Conservation (phyloP, 2,113 vertebrate species). For the Vulpes lagopus region DNA sequence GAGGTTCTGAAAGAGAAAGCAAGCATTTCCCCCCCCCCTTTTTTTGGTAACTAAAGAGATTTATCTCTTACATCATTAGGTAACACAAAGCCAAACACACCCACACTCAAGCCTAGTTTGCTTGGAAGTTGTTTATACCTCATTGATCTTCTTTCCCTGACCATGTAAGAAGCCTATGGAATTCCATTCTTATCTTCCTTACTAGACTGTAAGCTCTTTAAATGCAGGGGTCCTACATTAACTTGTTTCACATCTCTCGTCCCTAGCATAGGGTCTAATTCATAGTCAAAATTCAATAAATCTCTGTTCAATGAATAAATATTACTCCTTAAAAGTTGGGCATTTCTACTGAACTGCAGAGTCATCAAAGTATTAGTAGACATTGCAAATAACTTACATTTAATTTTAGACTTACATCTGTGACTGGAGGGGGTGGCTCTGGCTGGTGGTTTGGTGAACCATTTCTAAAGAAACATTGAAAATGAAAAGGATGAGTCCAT, state of each 20-base stretch:
- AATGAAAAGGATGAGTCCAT: conserved; percentile 62
- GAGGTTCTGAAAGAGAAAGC: conserved; percentile 91
- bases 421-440: conserved; percentile 87
- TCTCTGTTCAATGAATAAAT: not conserved
- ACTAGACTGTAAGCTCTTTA: not conserved
- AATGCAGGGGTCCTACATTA: not conserved
- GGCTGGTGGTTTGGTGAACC: conserved; percentile 94
- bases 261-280: not conserved
- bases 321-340: not conserved
- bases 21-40: not conserved
- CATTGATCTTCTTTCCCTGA: not conserved
- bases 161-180: not conserved
- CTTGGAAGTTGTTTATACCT: conserved; percentile 21
- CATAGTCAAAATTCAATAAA: conserved; percentile 29
- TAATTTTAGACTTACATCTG: conserved; percentile 87
- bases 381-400: conserved; percentile 32
- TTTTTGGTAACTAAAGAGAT: not conserved
- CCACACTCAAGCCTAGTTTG: not conserved
- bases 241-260: not conserved
- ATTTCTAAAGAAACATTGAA: conserved; percentile 89
- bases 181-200: not conserved
- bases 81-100: conserved; percentile 15
- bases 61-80: not conserved
- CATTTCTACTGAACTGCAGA: conserved; percentile 28
- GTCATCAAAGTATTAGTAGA: conserved; percentile 50